Percentiles rank a stretch among this genome's conserved stretches.
phyloP scores from a whole-genome alignment of 2,797 vertebrate species.

The Mus spretus region DNA sequence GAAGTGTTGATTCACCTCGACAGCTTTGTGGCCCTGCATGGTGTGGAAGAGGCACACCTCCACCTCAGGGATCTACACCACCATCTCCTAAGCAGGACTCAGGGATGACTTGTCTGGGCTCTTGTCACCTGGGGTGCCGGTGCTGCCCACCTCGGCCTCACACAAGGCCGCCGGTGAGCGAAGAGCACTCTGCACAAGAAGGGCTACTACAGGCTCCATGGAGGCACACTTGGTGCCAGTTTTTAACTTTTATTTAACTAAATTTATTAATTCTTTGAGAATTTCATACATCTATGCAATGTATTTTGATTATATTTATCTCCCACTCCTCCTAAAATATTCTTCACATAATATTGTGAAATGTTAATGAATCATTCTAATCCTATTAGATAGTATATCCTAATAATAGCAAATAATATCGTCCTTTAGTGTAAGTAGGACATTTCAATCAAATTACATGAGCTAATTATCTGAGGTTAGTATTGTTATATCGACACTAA shows the following conservation, averaged over 20 bases:
- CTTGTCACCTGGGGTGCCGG: no score
- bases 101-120: no score
- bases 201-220: no score
- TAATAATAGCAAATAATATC: not conserved
- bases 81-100: no score
- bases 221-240: no score
- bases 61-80: no score
- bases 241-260: not conserved
- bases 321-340: not conserved
- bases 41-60: no score
- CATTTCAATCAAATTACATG: not conserved
- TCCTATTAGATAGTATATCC: not conserved
- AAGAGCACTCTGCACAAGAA: no score
- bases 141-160: no score
- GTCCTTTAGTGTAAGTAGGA: not conserved
- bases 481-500: not conserved
- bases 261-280: not conserved
- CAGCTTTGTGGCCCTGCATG: no score
- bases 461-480: not conserved
- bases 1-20: no score
- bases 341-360: not conserved
- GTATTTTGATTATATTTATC: not conserved
- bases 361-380: not conserved
- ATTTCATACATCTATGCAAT: not conserved
- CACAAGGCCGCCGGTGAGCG: no score